phyloP scores from a whole-genome alignment of 2,888 invertebrate genomes.

The Entomobrya proxima region DNA sequence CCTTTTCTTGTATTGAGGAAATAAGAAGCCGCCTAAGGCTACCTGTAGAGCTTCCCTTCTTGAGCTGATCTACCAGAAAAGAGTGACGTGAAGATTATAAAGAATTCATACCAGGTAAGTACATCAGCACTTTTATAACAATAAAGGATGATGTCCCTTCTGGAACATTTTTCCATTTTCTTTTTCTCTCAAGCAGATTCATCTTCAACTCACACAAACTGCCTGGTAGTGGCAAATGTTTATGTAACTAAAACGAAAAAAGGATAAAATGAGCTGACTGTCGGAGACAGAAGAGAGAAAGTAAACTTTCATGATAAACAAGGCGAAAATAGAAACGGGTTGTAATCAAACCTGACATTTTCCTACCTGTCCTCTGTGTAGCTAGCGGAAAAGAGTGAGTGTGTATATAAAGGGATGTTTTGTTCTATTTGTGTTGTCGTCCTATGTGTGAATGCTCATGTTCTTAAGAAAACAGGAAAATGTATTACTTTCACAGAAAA shows the following conservation, averaged over 20 bases:
- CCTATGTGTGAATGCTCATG: background rate
- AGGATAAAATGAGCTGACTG: conserved; percentile 57
- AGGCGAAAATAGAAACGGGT: conserved; percentile 21
- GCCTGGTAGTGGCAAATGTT: background rate
- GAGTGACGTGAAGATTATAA: conserved; percentile 61
- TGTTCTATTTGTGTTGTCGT: background rate
- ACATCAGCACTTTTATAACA: conserved; percentile 56
- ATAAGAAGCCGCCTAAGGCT: conserved; percentile 60
- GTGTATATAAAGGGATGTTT: background rate
- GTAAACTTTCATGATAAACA: conserved; percentile 45
- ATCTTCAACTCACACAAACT: background rate
- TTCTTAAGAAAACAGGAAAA: background rate
- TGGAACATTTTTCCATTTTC: conserved; percentile 42
- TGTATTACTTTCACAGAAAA: conserved; percentile 5
- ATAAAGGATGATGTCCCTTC: conserved; percentile 47
- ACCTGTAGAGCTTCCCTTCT: conserved; percentile 64
- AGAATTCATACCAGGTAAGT: conserved; percentile 60
- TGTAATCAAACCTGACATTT: conserved; percentile 61
- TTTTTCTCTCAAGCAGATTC: conserved; percentile 17
- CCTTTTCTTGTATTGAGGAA: conserved; percentile 12
- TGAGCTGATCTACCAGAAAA: conserved; percentile 54
- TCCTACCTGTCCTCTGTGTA: conserved; percentile 57
- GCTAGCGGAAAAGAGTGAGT: no score
- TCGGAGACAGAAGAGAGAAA: conserved; percentile 15
- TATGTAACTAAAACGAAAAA: conserved; percentile 16